phyloP scores from a whole-genome alignment of 2,888 invertebrate genomes.

The Crematogaster levior region DNA sequence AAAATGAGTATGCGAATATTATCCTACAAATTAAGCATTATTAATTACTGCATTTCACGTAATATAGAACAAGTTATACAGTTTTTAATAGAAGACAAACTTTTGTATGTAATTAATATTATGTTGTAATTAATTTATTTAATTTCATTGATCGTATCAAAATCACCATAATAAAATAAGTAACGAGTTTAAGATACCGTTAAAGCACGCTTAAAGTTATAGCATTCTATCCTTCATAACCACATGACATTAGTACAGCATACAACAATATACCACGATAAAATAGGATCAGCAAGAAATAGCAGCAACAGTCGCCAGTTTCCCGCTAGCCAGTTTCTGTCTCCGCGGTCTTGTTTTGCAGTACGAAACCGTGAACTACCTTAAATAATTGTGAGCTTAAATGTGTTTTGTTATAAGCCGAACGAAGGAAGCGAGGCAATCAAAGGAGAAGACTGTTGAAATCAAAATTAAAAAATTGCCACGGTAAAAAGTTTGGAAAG shows the following conservation, averaged over 20 bases:
- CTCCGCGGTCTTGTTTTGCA: constrained; percentile 74
- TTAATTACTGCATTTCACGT: background rate
- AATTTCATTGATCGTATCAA: background rate
- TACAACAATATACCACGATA: constrained; percentile 52
- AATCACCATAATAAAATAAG: constrained; percentile 8
- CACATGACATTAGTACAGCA: constrained; percentile 41
- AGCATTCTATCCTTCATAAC: constrained; percentile 39
- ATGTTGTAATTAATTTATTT: constrained; percentile 28
- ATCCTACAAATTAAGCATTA: constrained; percentile 1
- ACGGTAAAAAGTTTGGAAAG: constrained; percentile 58
- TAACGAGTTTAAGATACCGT: constrained; percentile 27
- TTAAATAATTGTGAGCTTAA: constrained; percentile 80
- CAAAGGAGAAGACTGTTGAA: constrained; percentile 59
- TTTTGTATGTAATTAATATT: background rate
- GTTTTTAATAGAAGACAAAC: background rate
- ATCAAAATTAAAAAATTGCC: constrained; percentile 33
- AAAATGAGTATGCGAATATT: constrained; percentile 1
- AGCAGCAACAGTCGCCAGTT: constrained; percentile 75
- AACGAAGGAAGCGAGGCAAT: constrained; percentile 56
- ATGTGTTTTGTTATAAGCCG: constrained; percentile 69
- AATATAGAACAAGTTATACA: background rate
- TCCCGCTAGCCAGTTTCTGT: constrained; percentile 71
- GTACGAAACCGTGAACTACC: constrained; percentile 73
- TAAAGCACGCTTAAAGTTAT: constrained; percentile 18
- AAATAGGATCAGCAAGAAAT: constrained; percentile 67